Conservation (phyloP, 1,140 invertebrate species). For the Papilio glaucus region DNA sequence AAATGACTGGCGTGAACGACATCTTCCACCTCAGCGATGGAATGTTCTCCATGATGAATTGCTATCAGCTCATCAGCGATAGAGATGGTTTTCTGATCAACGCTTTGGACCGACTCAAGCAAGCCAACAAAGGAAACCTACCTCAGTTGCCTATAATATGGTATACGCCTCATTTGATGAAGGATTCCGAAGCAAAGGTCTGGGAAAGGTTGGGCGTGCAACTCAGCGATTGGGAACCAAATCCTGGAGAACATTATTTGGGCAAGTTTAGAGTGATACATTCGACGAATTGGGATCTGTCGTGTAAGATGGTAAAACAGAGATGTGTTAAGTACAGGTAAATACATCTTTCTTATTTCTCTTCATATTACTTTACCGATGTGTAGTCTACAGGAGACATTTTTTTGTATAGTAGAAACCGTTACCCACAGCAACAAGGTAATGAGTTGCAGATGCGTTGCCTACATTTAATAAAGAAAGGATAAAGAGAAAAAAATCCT, state of each 20-base stretch:
- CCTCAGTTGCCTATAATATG: conserved; percentile 72
- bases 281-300: conserved; percentile 89
- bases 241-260: conserved; percentile 55
- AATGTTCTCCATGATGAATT: conserved; percentile 85
- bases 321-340: conserved; percentile 85
- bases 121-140: conserved; percentile 84
- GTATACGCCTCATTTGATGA: conserved; percentile 54
- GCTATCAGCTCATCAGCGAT: conserved; percentile 86
- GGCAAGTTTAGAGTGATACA: conserved; percentile 88
- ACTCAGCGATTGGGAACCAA: conserved; percentile 83
- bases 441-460: too few species aligned
- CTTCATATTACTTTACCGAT: neutral
- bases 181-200: conserved; percentile 50
- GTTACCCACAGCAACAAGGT: too few species aligned
- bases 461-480: too few species aligned
- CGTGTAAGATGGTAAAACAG: conserved; percentile 87
- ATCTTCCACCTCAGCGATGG: conserved; percentile 89
- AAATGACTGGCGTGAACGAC: conserved; percentile 83
- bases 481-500: too few species aligned
- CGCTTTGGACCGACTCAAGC: conserved; percentile 81
- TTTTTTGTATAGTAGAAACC: too few species aligned
- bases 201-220: conserved; percentile 85
- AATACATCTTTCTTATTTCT: neutral
- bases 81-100: conserved; percentile 87
- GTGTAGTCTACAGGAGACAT: too few species aligned